Evolutionary conservation across 2,888 invertebrate genomes (phyloP), one percentile per base, ranked within the genome.

Genomic region (Crepidodera aurea): DNA sequence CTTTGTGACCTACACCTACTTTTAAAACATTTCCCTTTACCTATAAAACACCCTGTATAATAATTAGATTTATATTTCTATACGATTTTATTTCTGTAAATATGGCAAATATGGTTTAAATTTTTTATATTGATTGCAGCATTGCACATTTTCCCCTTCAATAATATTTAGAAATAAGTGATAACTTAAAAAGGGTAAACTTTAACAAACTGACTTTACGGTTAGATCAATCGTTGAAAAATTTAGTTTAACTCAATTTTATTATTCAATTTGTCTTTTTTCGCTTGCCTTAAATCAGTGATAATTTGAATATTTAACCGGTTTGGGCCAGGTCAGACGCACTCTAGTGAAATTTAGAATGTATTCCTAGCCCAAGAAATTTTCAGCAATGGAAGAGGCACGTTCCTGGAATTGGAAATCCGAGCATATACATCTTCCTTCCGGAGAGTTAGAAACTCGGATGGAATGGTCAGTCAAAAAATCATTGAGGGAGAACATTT

Each of bases 261-360:
- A 7, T 32, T 32, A 12, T 34, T 34, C 34, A 37, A 53, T 53
- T 53, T 53, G 27, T 40, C 25, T 53, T 16, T 27, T 6, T 19
- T 13, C 4, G 1, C 5, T 12, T 7, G 16, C 40, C 12, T n/a
- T 53, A 53, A 53, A 39, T 53, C 40, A 27, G 53, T 40, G n/a
- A 27, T 40, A 53, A 53, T 53, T 40, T 53, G 53, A 53, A 53
- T 53, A 53, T 53, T 53, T 53, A 40, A 53, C 51, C 40, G 40
- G 8, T 1, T 32, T 8, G 40, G 29, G 40, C 40, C 22, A 54
- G 54, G 42, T 54, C 42, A 42, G 40, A 54, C 44, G 54, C 29
- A 54, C 19, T 18, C 18, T 32, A 29, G 29, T 54, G 32, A 54
- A 54, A 54, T 40, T 40, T 42, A 44, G 42, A 54, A 54, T 18